These are phyloP conservation scores for Mus spicilegus DNA, from an alignment of 2,113 vertebrate species.

Conservation along the genomic window DNA sequence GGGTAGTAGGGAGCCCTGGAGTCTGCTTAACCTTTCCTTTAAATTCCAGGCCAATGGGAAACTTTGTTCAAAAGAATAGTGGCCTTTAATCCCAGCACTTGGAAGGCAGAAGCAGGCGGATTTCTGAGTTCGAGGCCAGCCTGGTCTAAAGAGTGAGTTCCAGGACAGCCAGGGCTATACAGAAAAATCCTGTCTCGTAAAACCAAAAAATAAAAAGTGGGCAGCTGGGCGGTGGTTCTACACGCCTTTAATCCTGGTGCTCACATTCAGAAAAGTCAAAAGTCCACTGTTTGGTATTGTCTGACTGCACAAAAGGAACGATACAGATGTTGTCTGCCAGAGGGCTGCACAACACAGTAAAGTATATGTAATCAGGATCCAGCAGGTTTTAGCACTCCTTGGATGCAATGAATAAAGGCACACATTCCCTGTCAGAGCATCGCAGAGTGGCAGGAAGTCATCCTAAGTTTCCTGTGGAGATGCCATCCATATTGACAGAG, in stretches of 20 bases:
- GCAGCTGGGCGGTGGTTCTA: background rate
- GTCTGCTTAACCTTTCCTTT: background rate
- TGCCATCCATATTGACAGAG: conserved; percentile 82
- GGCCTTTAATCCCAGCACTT: no score
- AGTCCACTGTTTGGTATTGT: conserved; percentile 42
- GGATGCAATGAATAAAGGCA: conserved; percentile 63
- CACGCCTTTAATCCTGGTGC: background rate
- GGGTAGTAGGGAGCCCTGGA: background rate
- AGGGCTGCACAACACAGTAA: background rate
- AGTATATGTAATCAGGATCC: background rate
- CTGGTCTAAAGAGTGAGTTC: no score
- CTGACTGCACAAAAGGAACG: conserved; percentile 58
- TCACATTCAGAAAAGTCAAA: background rate
- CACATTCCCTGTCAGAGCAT: conserved; percentile 67
- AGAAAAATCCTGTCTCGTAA: no score
- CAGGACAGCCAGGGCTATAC: no score
- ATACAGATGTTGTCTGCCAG: conserved; percentile 42
- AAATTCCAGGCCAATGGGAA: background rate
- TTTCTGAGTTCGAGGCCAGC: no score
- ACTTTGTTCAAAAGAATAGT: background rate
- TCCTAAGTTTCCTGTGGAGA: conserved; percentile 89
- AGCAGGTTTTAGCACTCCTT: conserved; percentile 66
- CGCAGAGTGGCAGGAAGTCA: conserved; percentile 66
- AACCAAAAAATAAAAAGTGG: no score
- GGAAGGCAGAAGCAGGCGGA: no score